Evolutionary conservation across 2,797 vertebrate species (phyloP), one percentile per base, ranked within the genome.

Genomic region (Rhinoraja longicauda): DNA sequence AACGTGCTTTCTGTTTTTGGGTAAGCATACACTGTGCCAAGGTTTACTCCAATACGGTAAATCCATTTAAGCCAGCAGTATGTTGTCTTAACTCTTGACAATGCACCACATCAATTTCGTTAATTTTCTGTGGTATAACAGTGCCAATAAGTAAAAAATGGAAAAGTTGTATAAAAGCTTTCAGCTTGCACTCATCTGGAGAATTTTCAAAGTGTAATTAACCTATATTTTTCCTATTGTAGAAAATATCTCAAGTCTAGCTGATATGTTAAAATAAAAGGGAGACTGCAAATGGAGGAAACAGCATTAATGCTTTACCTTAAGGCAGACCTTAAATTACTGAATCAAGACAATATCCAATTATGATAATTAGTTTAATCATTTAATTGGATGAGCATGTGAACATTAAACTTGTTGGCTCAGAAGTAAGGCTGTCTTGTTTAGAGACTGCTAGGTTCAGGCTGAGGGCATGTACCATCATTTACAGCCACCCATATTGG

Each of bases 201-300:
- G 79, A 82, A 13, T 57, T n/a, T n/a, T n/a, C 29, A 86, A 86
- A 62, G n/a, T 86, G n/a, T 86, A 62, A 86, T n/a, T 62, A 53
- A 86, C 29, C 77, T 39, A 39, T 78, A 78, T 39, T 19, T 77
- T 77, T 77, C 26, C 75, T 12, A n/a, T 12, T 77, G n/a, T 15
- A 77, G 8, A 77, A 77, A 32, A 32, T 77, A 77, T 45, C 79
- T 86, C 57, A 86, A 62, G 7, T 29, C 86, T 32, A 64, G 45
- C 9, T 53, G 57, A 82, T 29, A 15, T 57, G 45, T 82, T 82
- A 29, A 59, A 59, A 84, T 78, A 59, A 15, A 59, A 84, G 29
- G 9, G 26, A 26, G 29, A 57, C 24, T n/a, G 0, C 26, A 24
- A 12, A 53, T 84, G 45, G 79, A 59, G 26, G 13, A 84, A 82